phyloP scores from a whole-genome alignment of 2,888 invertebrate species.

The Oxyteleia sp. region DNA sequence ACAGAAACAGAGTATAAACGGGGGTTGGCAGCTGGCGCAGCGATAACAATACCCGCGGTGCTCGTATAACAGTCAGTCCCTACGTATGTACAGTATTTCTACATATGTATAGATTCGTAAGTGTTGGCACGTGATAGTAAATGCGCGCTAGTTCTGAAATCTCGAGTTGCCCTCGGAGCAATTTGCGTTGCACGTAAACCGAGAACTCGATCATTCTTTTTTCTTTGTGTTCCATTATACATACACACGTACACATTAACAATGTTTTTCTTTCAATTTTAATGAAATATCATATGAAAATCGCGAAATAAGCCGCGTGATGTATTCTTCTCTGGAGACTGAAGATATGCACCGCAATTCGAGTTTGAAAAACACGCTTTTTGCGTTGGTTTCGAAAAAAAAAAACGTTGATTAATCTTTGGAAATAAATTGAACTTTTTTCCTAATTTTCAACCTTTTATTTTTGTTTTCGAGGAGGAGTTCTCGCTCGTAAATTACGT shows the following conservation, averaged over 20 bases:
- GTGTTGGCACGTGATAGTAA: slow-evolving; percentile 71
- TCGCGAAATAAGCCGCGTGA: slow-evolving; percentile 22
- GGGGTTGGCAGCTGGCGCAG: slow-evolving; percentile 81
- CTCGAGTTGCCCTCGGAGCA: slow-evolving; percentile 79
- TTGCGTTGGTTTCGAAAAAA: slow-evolving; percentile 9
- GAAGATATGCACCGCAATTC: slow-evolving; percentile 39
- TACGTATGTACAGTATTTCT: slow-evolving; percentile 61
- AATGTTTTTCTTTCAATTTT: slow-evolving; percentile 55
- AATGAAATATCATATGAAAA: slow-evolving; percentile 64
- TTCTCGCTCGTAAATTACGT: slow-evolving; percentile 7
- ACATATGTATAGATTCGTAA: slow-evolving; percentile 72
- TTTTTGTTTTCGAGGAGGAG: slow-evolving; percentile 1
- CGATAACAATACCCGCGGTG: slow-evolving; percentile 83
- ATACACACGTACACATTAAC: slow-evolving; percentile 54
- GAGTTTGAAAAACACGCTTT: slow-evolving; percentile 46
- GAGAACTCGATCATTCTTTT: slow-evolving; percentile 79
- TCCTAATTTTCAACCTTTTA: neutral
- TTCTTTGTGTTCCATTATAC: slow-evolving; percentile 77
- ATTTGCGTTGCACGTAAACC: slow-evolving; percentile 76
- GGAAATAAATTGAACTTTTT: slow-evolving; percentile 29
- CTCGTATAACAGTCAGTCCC: slow-evolving; percentile 80
- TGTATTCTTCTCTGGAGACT: slow-evolving; percentile 20
- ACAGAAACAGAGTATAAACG: slow-evolving; percentile 72
- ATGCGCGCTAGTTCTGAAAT: slow-evolving; percentile 78
- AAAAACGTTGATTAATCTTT: slow-evolving; percentile 42